Evolutionary conservation across 64 coral and sea anemone genomes (phyloP), one percentile per base, ranked within the genome.

Genomic region (Stichodactyla mertensii): DNA sequence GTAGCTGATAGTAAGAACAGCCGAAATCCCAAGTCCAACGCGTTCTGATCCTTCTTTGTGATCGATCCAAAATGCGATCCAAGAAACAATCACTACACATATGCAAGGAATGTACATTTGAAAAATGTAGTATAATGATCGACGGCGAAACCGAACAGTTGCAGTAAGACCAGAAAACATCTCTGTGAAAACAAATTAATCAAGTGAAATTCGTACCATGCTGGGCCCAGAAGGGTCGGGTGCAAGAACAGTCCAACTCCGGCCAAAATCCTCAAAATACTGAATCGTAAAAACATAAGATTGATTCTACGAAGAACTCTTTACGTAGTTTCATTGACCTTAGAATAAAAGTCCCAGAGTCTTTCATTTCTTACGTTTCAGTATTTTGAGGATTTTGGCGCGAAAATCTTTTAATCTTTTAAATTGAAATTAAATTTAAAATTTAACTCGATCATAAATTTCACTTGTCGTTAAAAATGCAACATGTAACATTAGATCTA

Each of bases 1-100:
- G 62, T 92, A 95, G 64, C 90, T 89, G 52, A 95, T 95, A 20
- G 93, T 95, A 10, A 95, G 90, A 0, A 95, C 90, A 10, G 93
- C 89, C 6, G 90, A 88, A 36, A 95, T 95, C 11, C 93, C 91
- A 60, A 95, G 79, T 58, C 90, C 90, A 6, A 95, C 93, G 14
- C 93, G 90, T 27, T 91, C 93, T 52, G 90, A 91, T 1, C 90
- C 93, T 27, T 91, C 90, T 53, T 78, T 81, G 24, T 91, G 90
- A 36, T 95, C 93, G 23, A 95, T 89, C 93, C 93, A 95, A 57
- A 95, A 95, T 16, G 88, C 91, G 10, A 95, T 89, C 93, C 93
- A 95, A 12, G 93, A 95, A 16, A 95, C 70, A 55, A 91, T 91
- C 16, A 95, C 93, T 15, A 92, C 91, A 58, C 90, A 89, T 13